Evolutionary conservation across 2,797 vertebrate species (phyloP).

Genomic region (Bovichtus diacanthus): DNA sequence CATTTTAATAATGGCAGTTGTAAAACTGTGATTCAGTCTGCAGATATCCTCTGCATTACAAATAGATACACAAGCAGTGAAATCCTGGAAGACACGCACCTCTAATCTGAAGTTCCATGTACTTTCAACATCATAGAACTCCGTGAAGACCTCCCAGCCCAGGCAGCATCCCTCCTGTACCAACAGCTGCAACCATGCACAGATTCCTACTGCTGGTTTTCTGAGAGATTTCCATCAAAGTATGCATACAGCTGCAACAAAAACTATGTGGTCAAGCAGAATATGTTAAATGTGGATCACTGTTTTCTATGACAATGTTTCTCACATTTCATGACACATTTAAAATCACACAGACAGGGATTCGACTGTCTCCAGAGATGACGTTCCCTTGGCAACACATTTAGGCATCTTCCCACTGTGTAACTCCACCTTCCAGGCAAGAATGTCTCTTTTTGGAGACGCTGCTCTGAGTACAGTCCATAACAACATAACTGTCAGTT

Average conservation of each 20-base stretch:
- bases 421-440: slow-evolving; percentile 1
- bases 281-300: no score
- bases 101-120: slow-evolving; percentile 5
- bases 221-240: background rate
- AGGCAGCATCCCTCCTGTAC: background rate
- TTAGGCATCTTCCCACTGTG: background rate
- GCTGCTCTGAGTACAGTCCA: background rate
- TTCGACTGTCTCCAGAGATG: background rate
- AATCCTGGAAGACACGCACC: slow-evolving; percentile 17
- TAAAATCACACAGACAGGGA: background rate
- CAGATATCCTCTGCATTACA: background rate
- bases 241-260: background rate
- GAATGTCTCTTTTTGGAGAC: background rate
- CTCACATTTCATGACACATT: background rate
- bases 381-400: background rate
- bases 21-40: background rate
- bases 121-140: slow-evolving; percentile 2
- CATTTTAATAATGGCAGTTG: background rate
- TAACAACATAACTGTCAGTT: background rate
- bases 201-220: background rate
- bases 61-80: slow-evolving; percentile 16
- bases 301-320: background rate
- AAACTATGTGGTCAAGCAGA: background rate
- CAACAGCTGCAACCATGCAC: background rate
- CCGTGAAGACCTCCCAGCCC: background rate